Base-by-base conservation (phyloP, 2,113 vertebrate species). In the Vulpes lagopus region DNA sequence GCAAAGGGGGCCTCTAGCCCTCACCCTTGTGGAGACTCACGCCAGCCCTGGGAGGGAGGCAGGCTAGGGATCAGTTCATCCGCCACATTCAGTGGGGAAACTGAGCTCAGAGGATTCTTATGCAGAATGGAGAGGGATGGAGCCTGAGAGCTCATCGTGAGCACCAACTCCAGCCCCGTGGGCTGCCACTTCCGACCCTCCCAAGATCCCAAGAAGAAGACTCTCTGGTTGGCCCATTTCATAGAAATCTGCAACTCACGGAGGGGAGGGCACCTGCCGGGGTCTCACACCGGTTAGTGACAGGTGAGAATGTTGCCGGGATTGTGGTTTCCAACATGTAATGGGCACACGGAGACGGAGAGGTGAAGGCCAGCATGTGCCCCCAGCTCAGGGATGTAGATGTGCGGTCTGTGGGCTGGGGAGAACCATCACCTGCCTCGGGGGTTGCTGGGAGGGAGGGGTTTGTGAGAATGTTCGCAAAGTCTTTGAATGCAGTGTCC, bases 251-350 rank as follows among this genome's bases (percentile, higher is more conserved):
- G 9, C 35, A 43, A 49, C 57, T 81, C 53, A 64, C 43, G 55
- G 51, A 65, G 53, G 51, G 8, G 2, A 8, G 6, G 53, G 32
- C 32, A 4, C 25, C 38, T 65, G n/a, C n/a, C 25, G 22, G 1
- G 32, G 43, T 22, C 32, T 20, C 43, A 30, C 27, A 8, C 73
- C 71, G 3, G 1, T 11, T 30, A 16, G 3, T n/a, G 16, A 53
- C 20, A n/a, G 67, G 64, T 51, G 88, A 30, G 17, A 43, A 14
- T 17, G 19, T 2, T 3, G 1, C 4, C 11, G 12, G 0, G 0
- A 14, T 49, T 22, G 1, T 2, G 25, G 65, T n/a, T 74, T n/a
- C 20, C 38, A 11, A 9, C 8, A 0, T 0, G 12, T 4, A 11
- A 11, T 0, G 43, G 49, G 30, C 25, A 3, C 23, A 9, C 0